Evolutionary conservation across 2,797 vertebrate species (phyloP), one percentile per base, ranked within the genome.

Genomic region (Thripadectes ignobilis): DNA sequence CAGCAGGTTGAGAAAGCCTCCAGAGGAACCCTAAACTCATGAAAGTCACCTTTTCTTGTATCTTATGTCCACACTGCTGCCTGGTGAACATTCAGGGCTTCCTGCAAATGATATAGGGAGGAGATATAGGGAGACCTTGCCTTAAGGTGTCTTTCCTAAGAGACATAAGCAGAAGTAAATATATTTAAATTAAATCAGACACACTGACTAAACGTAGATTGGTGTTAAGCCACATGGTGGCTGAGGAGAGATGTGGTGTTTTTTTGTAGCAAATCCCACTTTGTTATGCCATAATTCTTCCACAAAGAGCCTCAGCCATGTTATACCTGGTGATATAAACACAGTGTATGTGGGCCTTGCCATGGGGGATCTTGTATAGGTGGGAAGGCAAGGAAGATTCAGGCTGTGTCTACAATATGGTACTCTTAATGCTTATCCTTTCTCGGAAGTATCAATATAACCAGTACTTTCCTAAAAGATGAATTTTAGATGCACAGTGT

Each of bases 321-420:
- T 39, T 39, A 39, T 14, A 26, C 10, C 4, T 55, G 10, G 3
- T 59, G 19, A 14, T 32, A 22, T 4, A 7, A 79, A 27, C 11
- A 21, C 7, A 6, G 0, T 17, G 4, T 8, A 3, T 22, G 3
- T 55, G 20, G n/a, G 8, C 11, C 55, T 55, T 29, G 14, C 2
- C 10, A 12, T 0, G 1, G 7, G 3, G 12, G 11, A 62, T 2
- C 14, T 17, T 59, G 4, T 19, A 32, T 8, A 11, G 1, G 5
- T 66, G 10, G 23, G 39, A 39, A 71, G 4, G 5, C 20, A 19
- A 16, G 11, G 9, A 63, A 76, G 6, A 15, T 39, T 45, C 22
- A 65, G 41, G 8, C 11, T 59, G 22, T 2, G 1, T 19, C 30
- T 57, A 15, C 32, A 59, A 8, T 12, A 21, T 1, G 1, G 14